These are phyloP conservation scores for Heteropelma amictum DNA, from an alignment of 2,888 invertebrate species.

Conservation along the genomic window DNA sequence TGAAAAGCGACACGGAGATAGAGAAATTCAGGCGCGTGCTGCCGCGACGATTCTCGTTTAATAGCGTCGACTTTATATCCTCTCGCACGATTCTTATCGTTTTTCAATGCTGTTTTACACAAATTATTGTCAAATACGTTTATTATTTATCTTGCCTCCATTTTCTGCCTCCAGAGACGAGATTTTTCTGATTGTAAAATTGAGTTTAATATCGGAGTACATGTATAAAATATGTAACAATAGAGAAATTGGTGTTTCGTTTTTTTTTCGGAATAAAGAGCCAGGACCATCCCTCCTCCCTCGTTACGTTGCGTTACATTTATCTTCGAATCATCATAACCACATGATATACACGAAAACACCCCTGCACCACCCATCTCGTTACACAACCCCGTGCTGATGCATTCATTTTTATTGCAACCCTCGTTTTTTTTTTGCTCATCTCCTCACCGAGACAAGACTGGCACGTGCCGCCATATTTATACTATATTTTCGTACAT, in stretches of 20 bases:
- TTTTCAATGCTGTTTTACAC: background rate
- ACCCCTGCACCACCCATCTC: conserved; percentile 27
- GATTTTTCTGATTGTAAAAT: background rate
- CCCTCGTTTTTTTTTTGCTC: conserved; percentile 47
- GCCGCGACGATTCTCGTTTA: conserved; percentile 62
- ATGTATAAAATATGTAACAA: background rate
- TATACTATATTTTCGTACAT: conserved; percentile 44
- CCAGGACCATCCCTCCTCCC: conserved; percentile 70
- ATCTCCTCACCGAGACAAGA: conserved; percentile 2
- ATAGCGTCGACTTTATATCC: conserved; percentile 60
- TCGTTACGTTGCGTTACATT: conserved; percentile 77
- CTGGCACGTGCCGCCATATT: conserved; percentile 48
- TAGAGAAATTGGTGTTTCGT: no score
- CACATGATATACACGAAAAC: no score
- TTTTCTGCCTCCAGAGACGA: background rate
- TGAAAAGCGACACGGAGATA: background rate
- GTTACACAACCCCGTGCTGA: conserved; percentile 35
- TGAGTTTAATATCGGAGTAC: background rate
- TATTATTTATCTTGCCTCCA: background rate
- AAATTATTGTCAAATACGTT: no score
- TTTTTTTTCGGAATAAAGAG: no score
- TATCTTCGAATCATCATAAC: conserved; percentile 75
- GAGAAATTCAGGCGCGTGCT: conserved; percentile 64
- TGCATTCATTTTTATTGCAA: conserved; percentile 68
- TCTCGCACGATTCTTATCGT: background rate